Base-by-base conservation (phyloP, 2,113 vertebrate genomes). In the Pachyramphus minor region DNA sequence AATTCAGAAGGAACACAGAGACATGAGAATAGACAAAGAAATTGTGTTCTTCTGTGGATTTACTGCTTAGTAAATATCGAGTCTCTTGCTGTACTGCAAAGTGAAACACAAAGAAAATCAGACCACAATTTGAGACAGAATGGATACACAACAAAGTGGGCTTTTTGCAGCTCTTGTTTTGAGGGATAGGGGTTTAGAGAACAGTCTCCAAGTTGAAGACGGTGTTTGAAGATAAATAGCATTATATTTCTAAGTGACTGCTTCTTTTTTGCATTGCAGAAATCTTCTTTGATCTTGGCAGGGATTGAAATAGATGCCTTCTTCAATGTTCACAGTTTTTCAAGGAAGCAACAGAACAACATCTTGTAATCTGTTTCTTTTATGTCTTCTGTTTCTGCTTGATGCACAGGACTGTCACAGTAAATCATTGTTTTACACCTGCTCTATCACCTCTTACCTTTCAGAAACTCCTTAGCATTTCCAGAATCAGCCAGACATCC, bases 251-350 rank as follows among this genome's bases (percentile, higher is more conserved):
- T 68, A 72, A 63, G n/a, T 72, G 39, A 62, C 49, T 82, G n/a
- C 45, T 73, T 31, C 39, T 59, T 50, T 89, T 93, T 84, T 93
- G 39, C 79, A 72, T 91, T 88, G 79, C 67, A 91, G 79, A 84
- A 90, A 59, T 74, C 39, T 78, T 87, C 74, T 88, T 96, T 92
- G 47, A 80, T 96, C 86, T 88, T 67, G n/a, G 28, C 56, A 94
- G 42, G 67, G 74, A 27, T 56, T 45, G 52, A 33, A 39, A 68
- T 56, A n/a, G 8, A 28, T 76, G 47, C 42, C 49, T 59, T 95
- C 39, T 37, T 25, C 8, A 8, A 47, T 44, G 30, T 64, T 94
- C 19, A 2, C 12, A 67, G 30, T 44, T 73, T 67, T 58, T 68
- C 82, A n/a, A 33, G 74, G 59, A 84, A 77, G 42, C 55, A 77